These are phyloP conservation scores for Erithacus rubecula DNA, from an alignment of 2,797 vertebrate species.

Conservation along the genomic window DNA sequence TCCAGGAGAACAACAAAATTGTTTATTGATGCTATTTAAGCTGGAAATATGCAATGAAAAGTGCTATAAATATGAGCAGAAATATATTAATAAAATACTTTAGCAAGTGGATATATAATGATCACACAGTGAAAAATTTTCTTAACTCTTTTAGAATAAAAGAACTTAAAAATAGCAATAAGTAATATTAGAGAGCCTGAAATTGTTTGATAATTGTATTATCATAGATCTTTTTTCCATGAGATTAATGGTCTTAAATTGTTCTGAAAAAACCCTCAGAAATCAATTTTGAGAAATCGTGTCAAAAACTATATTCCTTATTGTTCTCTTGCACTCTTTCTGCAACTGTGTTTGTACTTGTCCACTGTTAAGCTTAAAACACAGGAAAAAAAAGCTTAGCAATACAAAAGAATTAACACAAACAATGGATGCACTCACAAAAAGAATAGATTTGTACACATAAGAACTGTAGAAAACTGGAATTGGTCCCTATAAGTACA, in stretches of 20 bases:
- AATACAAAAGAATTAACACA: neutral
- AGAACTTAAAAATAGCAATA: neutral
- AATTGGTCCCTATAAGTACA: neutral
- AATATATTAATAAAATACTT: neutral
- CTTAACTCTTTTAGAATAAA: neutral
- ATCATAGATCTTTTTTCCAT: accelerated
- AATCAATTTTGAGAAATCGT: neutral
- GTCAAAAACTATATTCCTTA: neutral
- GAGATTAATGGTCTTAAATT: neutral
- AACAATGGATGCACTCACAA: neutral
- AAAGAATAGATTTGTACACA: accelerated
- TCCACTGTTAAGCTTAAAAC: neutral
- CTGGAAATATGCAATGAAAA: neutral
- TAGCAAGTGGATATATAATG: neutral
- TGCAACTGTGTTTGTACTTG: neutral
- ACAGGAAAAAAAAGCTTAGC: neutral
- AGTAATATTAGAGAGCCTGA: neutral
- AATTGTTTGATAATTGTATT: neutral
- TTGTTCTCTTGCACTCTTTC: neutral
- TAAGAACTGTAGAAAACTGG: neutral
- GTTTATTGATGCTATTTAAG: neutral
- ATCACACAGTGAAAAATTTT: neutral
- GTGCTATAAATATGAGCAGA: neutral
- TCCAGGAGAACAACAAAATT: neutral
- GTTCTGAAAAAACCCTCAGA: neutral